Conservation (phyloP, 2,797 vertebrate genomes). For the Eutrigla gurnardus region DNA sequence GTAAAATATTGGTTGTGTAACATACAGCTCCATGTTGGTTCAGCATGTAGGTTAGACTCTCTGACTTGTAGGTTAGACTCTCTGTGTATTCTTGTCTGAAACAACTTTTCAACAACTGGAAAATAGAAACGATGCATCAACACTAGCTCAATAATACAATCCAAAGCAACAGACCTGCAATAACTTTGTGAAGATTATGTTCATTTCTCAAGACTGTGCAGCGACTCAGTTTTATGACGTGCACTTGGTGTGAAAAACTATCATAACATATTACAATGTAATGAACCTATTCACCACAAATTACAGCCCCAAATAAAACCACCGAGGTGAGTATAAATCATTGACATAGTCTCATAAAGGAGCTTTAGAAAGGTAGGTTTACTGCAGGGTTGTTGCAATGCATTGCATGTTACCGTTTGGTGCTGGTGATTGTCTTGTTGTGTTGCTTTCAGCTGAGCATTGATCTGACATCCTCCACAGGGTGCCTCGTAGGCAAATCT, state of each 20-base stretch:
- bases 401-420: not conserved
- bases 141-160: not conserved
- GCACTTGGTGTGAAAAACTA: not conserved
- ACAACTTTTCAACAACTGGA: not conserved
- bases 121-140: not conserved
- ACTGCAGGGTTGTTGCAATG: not conserved
- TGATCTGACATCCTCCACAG: not conserved
- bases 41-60: not conserved
- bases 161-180: not conserved
- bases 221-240: not conserved
- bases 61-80: not conserved
- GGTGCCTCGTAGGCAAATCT: not conserved
- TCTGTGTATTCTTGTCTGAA: constrained; percentile 14
- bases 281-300: constrained; percentile 3
- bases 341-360: not conserved
- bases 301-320: not conserved
- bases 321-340: not conserved
- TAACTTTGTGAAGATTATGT: not conserved
- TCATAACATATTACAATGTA: not conserved
- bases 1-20: constrained; percentile 59
- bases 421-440: constrained; percentile 14
- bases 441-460: not conserved
- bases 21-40: constrained; percentile 2
- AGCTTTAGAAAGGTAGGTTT: not conserved
- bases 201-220: not conserved